Conservation (phyloP, 2,888 invertebrate genomes). For the Apomyelois bistriatella region DNA sequence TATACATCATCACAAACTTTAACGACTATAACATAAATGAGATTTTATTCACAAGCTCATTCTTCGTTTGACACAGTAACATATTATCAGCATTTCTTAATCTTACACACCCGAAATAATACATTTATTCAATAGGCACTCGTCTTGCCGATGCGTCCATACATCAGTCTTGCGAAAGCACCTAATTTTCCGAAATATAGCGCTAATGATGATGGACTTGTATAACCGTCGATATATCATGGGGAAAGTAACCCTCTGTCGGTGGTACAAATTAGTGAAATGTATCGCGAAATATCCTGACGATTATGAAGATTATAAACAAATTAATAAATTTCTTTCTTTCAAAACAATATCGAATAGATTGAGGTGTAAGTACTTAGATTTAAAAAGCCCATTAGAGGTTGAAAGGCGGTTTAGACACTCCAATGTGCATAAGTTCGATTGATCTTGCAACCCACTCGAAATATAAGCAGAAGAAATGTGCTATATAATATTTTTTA, state of each 20-base stretch:
- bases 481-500: not conserved
- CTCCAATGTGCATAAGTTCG: too few species aligned
- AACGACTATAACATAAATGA: not conserved
- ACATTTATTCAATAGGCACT: not conserved
- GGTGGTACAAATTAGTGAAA: not conserved
- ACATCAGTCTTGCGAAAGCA: constrained; percentile 8
- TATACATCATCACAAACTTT: too few species aligned
- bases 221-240: constrained; percentile 43
- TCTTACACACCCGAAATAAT: not conserved
- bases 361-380: too few species aligned
- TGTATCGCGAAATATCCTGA: too few species aligned
- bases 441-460: too few species aligned
- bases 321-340: too few species aligned
- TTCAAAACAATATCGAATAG: too few species aligned
- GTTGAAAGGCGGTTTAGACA: too few species aligned
- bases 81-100: not conserved
- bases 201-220: constrained; percentile 55
- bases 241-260: constrained; percentile 25
- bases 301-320: too few species aligned
- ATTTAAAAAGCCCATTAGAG: too few species aligned
- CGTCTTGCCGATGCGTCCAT: not conserved
- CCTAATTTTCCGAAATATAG: constrained; percentile 40
- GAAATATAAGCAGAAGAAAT: too few species aligned
- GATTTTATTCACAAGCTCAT: not conserved
- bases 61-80: not conserved